These are phyloP conservation scores for Brienomyrus longianalis DNA, from an alignment of 2,113 vertebrate species.

Conservation along the genomic window DNA sequence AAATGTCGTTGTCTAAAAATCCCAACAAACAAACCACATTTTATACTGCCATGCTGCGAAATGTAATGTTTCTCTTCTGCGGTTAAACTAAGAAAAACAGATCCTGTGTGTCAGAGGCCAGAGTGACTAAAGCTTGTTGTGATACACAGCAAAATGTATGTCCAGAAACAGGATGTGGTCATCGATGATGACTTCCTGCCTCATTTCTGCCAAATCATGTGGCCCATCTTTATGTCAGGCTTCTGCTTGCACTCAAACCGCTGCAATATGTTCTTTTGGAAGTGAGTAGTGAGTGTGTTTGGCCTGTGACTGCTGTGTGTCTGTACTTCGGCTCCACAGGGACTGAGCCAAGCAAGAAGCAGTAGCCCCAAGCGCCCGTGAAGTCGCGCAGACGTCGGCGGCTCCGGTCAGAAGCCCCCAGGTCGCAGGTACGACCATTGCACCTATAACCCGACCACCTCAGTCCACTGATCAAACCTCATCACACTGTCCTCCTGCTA, in stretches of 20 bases:
- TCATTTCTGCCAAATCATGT: conserved; percentile 1
- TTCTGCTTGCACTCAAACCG: neutral
- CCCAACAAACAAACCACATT: neutral
- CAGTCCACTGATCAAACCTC: neutral
- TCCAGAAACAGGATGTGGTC: conserved; percentile 10
- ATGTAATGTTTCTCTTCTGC: neutral
- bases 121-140: neutral
- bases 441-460: neutral
- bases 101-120: neutral
- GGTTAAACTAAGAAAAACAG: neutral
- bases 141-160: neutral
- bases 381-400: neutral
- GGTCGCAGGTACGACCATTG: neutral
- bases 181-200: conserved; percentile 10
- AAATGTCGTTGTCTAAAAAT: neutral
- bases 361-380: neutral
- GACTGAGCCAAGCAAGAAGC: neutral
- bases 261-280: neutral
- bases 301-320: neutral
- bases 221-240: neutral
- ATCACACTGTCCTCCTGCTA: neutral
- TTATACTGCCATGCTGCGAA: neutral
- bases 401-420: neutral
- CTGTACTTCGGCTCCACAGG: neutral
- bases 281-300: neutral